A percentile compares a stretch with the other conserved stretches of the same genome.
These are phyloP conservation scores for Chaetodon auriga DNA, from an alignment of 2,113 vertebrate species.

Conservation along the genomic window DNA sequence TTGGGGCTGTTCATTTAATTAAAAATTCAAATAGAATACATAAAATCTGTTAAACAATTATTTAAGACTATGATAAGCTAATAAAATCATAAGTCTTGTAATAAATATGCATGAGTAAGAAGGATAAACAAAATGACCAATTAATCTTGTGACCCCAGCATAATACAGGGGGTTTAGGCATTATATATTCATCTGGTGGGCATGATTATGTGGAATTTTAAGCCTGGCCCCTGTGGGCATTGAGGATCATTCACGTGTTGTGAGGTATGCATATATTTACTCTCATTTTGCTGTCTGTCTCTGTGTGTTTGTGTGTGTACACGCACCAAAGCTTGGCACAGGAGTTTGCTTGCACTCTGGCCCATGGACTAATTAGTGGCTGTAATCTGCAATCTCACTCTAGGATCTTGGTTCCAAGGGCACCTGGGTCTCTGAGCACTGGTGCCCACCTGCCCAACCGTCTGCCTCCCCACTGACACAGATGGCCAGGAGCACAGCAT, in stretches of 20 bases:
- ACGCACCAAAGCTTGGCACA: conserved; percentile 10
- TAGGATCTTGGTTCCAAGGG: conserved; percentile 47
- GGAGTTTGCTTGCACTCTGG: conserved; percentile 50
- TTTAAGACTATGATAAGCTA: neutral
- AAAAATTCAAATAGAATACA: conserved; percentile 3
- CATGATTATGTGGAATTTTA: conserved; percentile 6
- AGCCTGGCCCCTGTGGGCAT: neutral
- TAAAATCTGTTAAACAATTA: neutral
- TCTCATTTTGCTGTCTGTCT: conserved; percentile 1
- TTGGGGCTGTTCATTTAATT: neutral
- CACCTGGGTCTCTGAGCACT: conserved; percentile 36
- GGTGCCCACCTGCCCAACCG: conserved; percentile 54
- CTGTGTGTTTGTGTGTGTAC: neutral
- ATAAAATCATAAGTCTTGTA: conserved; percentile 7
- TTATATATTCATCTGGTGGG: conserved; percentile 5
- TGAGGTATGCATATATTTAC: conserved; percentile 8
- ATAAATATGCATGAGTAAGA: conserved; percentile 21
- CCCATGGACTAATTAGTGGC: conserved; percentile 64
- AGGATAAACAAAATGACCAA: conserved; percentile 27
- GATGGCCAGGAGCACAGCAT: conserved; percentile 28
- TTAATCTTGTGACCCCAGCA: conserved; percentile 34
- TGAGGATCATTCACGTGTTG: conserved; percentile 1
- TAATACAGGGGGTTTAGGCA: neutral
- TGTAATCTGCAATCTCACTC: conserved; percentile 62
- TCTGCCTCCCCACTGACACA: conserved; percentile 57